phyloP scores from a whole-genome alignment of 2,888 invertebrate genomes.

The Tetropium fuscum region DNA sequence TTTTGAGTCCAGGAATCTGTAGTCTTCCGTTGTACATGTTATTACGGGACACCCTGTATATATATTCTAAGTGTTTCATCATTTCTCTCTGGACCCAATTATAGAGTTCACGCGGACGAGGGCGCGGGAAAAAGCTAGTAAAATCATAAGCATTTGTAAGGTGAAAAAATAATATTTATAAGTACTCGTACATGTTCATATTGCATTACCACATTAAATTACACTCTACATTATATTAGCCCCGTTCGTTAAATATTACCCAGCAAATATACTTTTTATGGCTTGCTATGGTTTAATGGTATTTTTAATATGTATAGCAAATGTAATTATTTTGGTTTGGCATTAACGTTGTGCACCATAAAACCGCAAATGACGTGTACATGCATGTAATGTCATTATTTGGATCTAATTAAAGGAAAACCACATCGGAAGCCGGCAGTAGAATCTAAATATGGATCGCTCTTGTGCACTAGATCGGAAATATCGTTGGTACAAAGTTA shows the following conservation, averaged over 20 bases:
- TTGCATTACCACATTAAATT: background rate
- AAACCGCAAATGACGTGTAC: slow-evolving; percentile 25
- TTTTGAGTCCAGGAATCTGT: too few species aligned
- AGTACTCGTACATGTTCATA: too few species aligned
- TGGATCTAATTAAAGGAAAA: slow-evolving; percentile 30
- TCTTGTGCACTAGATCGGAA: slow-evolving; percentile 21
- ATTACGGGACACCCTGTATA: too few species aligned
- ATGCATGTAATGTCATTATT: slow-evolving; percentile 24
- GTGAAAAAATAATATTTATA: too few species aligned
- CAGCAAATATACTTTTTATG: background rate
- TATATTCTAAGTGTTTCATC: too few species aligned
- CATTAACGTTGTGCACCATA: slow-evolving; percentile 7
- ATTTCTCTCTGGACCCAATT: too few species aligned
- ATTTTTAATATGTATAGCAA: slow-evolving; percentile 4
- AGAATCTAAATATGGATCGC: slow-evolving; percentile 18
- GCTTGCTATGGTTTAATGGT: background rate
- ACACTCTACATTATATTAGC: too few species aligned
- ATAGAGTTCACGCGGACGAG: too few species aligned
- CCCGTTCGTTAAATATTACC: background rate
- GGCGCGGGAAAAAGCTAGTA: too few species aligned
- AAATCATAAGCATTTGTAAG: too few species aligned
- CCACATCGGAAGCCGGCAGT: slow-evolving; percentile 19
- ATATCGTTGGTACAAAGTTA: slow-evolving; percentile 18
- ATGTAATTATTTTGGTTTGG: slow-evolving; percentile 15
- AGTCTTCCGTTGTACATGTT: too few species aligned